These are phyloP conservation scores for Drosophila kanapiae DNA, from an alignment of 1,140 invertebrate species.

Conservation along the genomic window DNA sequence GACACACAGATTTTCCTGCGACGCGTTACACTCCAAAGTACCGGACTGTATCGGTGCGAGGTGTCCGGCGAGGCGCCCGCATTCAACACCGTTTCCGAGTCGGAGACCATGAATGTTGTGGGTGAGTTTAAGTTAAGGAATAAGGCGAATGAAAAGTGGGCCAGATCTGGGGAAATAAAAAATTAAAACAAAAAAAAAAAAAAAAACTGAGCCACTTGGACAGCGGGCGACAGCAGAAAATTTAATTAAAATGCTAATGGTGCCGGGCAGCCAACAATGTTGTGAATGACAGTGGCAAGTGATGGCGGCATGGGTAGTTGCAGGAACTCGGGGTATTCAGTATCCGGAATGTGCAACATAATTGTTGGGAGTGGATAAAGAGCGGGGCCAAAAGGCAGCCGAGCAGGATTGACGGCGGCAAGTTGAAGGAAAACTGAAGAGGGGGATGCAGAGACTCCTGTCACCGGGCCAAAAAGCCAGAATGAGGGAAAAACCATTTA, in stretches of 20 bases:
- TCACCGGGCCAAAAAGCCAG: slow-evolving; percentile 11
- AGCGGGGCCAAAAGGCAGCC: slow-evolving; percentile 15
- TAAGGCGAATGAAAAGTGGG: slow-evolving; percentile 2
- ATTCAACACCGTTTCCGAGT: slow-evolving; percentile 91
- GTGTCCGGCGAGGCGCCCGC: slow-evolving; percentile 92
- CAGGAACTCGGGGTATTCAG: slow-evolving; percentile 14
- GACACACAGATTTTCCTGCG: slow-evolving; percentile 89
- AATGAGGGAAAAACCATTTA: slow-evolving; percentile 31
- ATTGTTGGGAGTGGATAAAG: slow-evolving; percentile 49
- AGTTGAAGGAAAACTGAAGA: slow-evolving; percentile 42
- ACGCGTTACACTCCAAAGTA: slow-evolving; percentile 89
- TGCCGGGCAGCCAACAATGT: slow-evolving; percentile 65
- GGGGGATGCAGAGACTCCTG: slow-evolving; percentile 17
- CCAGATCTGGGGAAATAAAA: background rate
- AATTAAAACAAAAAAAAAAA: background rate
- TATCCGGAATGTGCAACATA: slow-evolving; percentile 65
- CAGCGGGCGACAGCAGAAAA: slow-evolving; percentile 63
- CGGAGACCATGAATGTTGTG: slow-evolving; percentile 90
- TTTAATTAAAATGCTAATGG: slow-evolving; percentile 84
- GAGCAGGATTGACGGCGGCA: slow-evolving; percentile 25
- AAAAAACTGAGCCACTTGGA: slow-evolving; percentile 13
- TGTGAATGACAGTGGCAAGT: slow-evolving; percentile 63
- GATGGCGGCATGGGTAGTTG: slow-evolving; percentile 36
- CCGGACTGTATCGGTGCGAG: slow-evolving; percentile 91
- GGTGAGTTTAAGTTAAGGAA: slow-evolving; percentile 86